These are phyloP conservation scores for Ormyrus pomaceus DNA, from an alignment of 2,888 invertebrate genomes.

Conservation along the genomic window DNA sequence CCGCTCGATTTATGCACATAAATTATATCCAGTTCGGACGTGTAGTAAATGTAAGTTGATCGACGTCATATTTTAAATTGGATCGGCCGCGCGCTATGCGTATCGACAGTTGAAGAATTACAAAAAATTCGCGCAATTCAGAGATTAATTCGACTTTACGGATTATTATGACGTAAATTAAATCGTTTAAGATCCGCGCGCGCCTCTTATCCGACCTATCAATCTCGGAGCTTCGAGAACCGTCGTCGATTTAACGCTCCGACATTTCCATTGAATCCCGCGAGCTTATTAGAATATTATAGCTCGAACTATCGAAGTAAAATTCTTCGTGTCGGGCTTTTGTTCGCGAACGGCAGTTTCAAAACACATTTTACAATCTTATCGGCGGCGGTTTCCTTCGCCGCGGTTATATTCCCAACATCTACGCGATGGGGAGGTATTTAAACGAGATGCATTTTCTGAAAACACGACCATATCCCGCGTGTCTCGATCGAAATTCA, in stretches of 20 bases:
- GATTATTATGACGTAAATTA: constrained; percentile 47
- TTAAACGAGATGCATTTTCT: no score
- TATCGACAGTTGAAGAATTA: constrained; percentile 18
- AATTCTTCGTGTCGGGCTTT: no score
- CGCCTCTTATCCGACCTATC: constrained; percentile 35
- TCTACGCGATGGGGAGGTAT: no score
- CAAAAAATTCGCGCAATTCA: constrained; percentile 41
- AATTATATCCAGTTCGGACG: constrained; percentile 27
- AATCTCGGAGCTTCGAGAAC: constrained; percentile 28
- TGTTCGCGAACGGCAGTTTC: no score
- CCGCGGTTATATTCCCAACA: no score
- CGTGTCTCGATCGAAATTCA: no score
- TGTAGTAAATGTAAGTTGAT: constrained; percentile 13
- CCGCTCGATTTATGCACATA: constrained; percentile 37
- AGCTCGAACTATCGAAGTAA: no score
- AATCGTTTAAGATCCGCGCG: constrained; percentile 18
- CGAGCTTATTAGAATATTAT: no score
- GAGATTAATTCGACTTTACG: constrained; percentile 38
- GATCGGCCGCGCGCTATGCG: constrained; percentile 15
- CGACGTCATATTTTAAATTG: constrained; percentile 43
- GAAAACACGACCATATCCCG: no score
- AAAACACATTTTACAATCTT: no score
- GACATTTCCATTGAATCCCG: background rate
- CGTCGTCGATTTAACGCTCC: constrained; percentile 14
- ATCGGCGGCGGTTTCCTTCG: no score